Evolutionary conservation across 2,113 vertebrate species (phyloP).

Genomic region (Merops nubicus): DNA sequence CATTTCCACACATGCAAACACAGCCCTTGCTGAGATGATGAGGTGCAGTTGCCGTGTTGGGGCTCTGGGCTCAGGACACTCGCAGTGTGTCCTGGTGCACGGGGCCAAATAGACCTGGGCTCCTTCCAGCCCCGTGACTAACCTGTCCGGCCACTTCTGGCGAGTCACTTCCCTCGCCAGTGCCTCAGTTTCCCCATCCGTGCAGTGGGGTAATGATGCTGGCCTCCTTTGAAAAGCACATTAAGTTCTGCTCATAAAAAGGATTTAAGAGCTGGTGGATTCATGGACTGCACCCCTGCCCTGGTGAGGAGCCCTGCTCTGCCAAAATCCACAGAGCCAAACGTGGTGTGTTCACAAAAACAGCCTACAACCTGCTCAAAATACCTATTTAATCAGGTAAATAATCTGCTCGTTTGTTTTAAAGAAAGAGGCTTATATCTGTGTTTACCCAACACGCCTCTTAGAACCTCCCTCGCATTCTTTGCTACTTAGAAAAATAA

Average conservation of each 20-base stretch:
- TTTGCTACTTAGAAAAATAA: constrained; percentile 56
- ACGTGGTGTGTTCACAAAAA: background rate
- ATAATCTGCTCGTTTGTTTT: constrained; percentile 67
- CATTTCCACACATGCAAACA: background rate
- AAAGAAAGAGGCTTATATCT: constrained; percentile 55
- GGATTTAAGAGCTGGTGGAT: background rate
- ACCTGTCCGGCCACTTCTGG: constrained; percentile 1
- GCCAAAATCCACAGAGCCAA: background rate
- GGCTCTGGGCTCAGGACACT: background rate
- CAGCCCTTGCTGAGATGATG: background rate
- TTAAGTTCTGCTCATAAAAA: constrained; percentile 33
- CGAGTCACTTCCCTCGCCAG: background rate
- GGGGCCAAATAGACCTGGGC: constrained; percentile 7
- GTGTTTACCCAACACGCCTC: constrained; percentile 67
- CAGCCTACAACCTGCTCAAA: constrained; percentile 46
- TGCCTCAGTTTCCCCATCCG: constrained; percentile 52
- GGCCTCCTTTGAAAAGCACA: constrained; percentile 16
- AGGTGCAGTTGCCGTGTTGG: background rate
- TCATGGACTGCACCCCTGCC: background rate
- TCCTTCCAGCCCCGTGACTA: constrained; percentile 27
- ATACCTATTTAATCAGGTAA: constrained; percentile 72
- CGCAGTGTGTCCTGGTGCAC: background rate
- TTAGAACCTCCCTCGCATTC: constrained; percentile 49
- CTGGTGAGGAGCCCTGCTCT: background rate
- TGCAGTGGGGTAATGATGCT: background rate